Evolutionary conservation across 37 sponge, comb jelly and placozoan species (phyloP).

Genomic region (Ephydatia muelleri): DNA sequence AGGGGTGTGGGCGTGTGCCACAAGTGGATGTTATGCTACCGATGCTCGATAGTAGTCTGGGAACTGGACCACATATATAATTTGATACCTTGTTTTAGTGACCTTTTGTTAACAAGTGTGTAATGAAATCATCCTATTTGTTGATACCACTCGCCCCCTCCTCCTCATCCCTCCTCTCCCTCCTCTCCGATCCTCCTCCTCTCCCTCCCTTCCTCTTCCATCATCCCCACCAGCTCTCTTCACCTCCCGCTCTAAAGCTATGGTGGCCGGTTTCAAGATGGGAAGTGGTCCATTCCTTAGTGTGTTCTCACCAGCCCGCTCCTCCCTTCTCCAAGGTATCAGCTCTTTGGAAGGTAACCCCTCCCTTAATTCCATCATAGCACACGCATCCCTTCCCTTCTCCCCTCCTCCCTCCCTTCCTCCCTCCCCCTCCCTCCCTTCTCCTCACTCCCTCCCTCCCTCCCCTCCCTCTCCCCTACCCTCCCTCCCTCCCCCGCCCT

Average conservation of each 20-base stretch:
- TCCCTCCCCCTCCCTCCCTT: not conserved
- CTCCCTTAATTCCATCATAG: not conserved
- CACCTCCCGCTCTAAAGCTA: slow-evolving; percentile 60
- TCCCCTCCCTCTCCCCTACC: not conserved
- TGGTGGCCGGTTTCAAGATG: slow-evolving; percentile 96
- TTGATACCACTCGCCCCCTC: not conserved
- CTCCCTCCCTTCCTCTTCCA: not conserved
- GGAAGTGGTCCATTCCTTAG: slow-evolving; percentile 95
- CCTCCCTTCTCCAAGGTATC: slow-evolving; percentile 80
- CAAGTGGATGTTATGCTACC: not conserved
- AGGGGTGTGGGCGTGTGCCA: not conserved
- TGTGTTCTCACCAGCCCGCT: slow-evolving; percentile 84
- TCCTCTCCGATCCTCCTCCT: not conserved
- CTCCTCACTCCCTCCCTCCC: not conserved
- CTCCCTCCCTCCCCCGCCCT: not conserved
- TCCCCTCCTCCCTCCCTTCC: not conserved
- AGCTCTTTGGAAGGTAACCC: not conserved
- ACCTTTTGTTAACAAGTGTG: not conserved
- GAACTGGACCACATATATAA: not conserved
- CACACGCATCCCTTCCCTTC: not conserved
- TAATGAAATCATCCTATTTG: not conserved
- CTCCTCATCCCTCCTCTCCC: not conserved
- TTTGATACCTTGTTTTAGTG: slow-evolving; percentile 6
- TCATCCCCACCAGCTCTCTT: slow-evolving; percentile 75
- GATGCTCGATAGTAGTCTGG: not conserved